phyloP scores from a whole-genome alignment of 2,888 invertebrate genomes.

The Aporophyla lueneburgensis region DNA sequence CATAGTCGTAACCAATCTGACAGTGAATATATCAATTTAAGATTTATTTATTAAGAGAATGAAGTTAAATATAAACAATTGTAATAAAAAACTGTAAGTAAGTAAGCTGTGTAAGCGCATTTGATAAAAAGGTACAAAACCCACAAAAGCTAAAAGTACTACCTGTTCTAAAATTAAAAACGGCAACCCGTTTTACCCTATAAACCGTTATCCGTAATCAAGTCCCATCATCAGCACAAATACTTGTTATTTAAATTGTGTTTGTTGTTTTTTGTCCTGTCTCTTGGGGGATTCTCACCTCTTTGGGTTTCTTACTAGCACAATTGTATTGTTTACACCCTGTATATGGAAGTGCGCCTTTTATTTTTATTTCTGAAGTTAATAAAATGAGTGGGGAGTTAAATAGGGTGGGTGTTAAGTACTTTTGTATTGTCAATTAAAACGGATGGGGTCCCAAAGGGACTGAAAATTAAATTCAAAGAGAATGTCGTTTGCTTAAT shows the following conservation, averaged over 20 bases:
- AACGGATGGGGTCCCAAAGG: neutral
- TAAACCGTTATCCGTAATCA: slow-evolving; percentile 79
- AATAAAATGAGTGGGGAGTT: slow-evolving; percentile 22
- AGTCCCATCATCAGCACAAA: slow-evolving; percentile 76
- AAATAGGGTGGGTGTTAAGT: slow-evolving; percentile 38
- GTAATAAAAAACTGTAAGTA: too few relatives aligned
- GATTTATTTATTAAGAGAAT: too few relatives aligned
- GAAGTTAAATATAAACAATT: too few relatives aligned
- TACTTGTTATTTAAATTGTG: slow-evolving; percentile 82
- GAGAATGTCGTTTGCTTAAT: neutral
- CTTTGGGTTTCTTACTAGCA: slow-evolving; percentile 55
- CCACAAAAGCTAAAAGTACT: neutral
- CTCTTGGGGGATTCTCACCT: slow-evolving; percentile 65
- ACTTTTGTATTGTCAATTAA: slow-evolving; percentile 32
- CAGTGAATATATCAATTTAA: too few relatives aligned
- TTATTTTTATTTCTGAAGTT: slow-evolving; percentile 34
- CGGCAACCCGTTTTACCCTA: slow-evolving; percentile 6
- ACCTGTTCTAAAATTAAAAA: slow-evolving; percentile 20
- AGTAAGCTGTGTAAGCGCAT: too few relatives aligned
- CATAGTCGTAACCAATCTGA: too few relatives aligned
- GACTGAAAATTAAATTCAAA: slow-evolving; percentile 25
- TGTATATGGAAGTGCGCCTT: slow-evolving; percentile 13
- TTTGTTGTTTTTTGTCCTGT: slow-evolving; percentile 78
- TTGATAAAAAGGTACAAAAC: neutral
- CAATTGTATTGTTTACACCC: slow-evolving; percentile 42